Conservation (phyloP, 2,797 vertebrate genomes). For the Danio kyathit region DNA sequence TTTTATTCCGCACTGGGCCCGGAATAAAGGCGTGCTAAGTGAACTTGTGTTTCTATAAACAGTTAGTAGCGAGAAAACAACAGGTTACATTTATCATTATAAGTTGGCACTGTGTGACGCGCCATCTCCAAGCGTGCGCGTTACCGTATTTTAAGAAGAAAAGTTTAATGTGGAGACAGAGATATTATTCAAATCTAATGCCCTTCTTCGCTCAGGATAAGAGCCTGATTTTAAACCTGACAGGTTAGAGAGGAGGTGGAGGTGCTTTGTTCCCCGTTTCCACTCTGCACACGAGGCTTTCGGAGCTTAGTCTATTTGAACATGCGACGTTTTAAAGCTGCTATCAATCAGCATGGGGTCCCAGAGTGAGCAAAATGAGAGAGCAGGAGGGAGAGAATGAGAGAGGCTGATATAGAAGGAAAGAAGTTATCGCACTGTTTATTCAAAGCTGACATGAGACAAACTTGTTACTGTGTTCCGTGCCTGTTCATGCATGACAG, state of each 20-base stretch:
- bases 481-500: slow-evolving; percentile 74
- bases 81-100: slow-evolving; percentile 55
- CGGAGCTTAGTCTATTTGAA: slow-evolving; percentile 76
- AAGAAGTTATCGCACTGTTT: slow-evolving; percentile 71
- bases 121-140: slow-evolving; percentile 50
- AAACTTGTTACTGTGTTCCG: slow-evolving; percentile 76
- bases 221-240: slow-evolving; percentile 72
- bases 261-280: slow-evolving; percentile 75
- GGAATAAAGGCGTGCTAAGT: slow-evolving; percentile 19
- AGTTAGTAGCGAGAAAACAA: slow-evolving; percentile 49
- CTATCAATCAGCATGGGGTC: slow-evolving; percentile 71
- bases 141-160: slow-evolving; percentile 34
- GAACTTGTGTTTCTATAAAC: slow-evolving; percentile 48
- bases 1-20: slow-evolving; percentile 15
- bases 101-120: slow-evolving; percentile 41
- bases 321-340: slow-evolving; percentile 75
- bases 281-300: slow-evolving; percentile 69
- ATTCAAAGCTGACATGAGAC: slow-evolving; percentile 77
- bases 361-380: slow-evolving; percentile 64
- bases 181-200: slow-evolving; percentile 62
- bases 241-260: slow-evolving; percentile 72
- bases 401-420: slow-evolving; percentile 27
- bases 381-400: slow-evolving; percentile 46
- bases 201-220: slow-evolving; percentile 66
- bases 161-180: slow-evolving; percentile 59